Base-by-base conservation (phyloP, 2,888 invertebrate genomes). In the Ceriagrion tenellum region DNA sequence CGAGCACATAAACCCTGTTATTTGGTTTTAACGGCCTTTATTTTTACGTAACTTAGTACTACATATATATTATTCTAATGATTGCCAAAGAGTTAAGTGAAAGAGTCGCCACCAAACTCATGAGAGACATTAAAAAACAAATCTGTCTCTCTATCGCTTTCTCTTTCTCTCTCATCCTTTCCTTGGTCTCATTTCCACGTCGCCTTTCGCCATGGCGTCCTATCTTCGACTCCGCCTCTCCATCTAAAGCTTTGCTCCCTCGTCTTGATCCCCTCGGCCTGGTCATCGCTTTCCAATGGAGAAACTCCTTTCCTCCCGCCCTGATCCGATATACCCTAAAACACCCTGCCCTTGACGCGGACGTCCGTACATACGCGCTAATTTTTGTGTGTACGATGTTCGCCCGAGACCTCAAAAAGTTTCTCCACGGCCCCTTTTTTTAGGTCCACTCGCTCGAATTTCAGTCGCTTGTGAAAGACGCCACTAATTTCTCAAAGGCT, bases 401-500 rank as follows among this genome's bases (percentile, higher is more conserved):
- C 81, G 10, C 59, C 35, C 35, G 16, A 35, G 16, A 35, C 30
- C 81, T 81, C 30, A 81, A 16, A 81, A 81, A 81, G 81, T 35
- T 81, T 18, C 35, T 0, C 69, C 13, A n/a, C 69, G 69, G 69
- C 35, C 35, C 35, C 35, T 81, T 81, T 81, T n/a, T 81, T 81
- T n/a, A 1, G 81, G 16, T 81, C 13, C 81, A 35, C 26, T 35
- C 81, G 13, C 30, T 8, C 26, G 35, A 13, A n/a, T 81, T 69
- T 81, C 81, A 81, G 81, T 20, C 81, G 35, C 35, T 81, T 23
- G n/a, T 16, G 81, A 81, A 35, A 1, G 81, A 81, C 81, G 35
- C 81, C 2, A 81, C 81, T 81, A 81, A 81, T 81, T 35, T 81
- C 81, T 81, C 81, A 81, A 81, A 81, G 81, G 81, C 35, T 81